Evolutionary conservation across 2,888 invertebrate genomes (phyloP).

Genomic region (Campaea margaritaria): DNA sequence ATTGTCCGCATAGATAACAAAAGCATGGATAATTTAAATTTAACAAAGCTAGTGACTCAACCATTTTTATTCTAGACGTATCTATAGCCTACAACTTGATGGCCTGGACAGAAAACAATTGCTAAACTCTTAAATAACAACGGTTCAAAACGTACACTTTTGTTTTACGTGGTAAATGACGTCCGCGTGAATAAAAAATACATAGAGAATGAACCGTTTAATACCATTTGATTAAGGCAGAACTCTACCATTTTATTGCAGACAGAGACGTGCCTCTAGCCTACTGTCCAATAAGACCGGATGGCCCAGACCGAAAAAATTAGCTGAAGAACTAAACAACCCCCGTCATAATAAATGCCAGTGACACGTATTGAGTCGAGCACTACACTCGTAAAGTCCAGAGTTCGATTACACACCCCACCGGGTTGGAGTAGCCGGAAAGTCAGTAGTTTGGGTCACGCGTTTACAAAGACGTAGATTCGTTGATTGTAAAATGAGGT

Average conservation of each 20-base stretch:
- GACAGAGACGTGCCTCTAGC: conserved; percentile 4
- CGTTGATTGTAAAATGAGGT: too few relatives aligned
- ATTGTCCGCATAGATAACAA: not conserved
- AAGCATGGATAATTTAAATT: too few relatives aligned
- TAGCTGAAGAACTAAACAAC: conserved; percentile 54
- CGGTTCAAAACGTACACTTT: too few relatives aligned
- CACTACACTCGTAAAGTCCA: conserved; percentile 65
- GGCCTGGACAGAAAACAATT: too few relatives aligned
- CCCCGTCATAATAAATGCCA: conserved; percentile 59
- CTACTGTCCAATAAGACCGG: conserved; percentile 29
- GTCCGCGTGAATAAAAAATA: too few relatives aligned
- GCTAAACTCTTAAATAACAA: too few relatives aligned
- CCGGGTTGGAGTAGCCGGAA: conserved; percentile 47
- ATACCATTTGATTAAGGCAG: not conserved
- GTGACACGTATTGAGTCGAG: conserved; percentile 57
- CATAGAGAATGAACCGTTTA: not conserved
- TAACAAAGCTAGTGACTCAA: too few relatives aligned
- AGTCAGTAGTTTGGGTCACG: conserved; percentile 10
- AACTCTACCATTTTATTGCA: conserved; percentile 8
- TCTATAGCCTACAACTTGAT: too few relatives aligned
- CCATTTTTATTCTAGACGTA: too few relatives aligned
- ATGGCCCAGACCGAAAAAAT: conserved; percentile 43
- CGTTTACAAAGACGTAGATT: not conserved
- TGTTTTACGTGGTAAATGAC: too few relatives aligned
- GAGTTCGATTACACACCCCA: conserved; percentile 69